Evolutionary conservation across 2,113 vertebrate species (phyloP).

Genomic region (Forbesichthys papilliferus): DNA sequence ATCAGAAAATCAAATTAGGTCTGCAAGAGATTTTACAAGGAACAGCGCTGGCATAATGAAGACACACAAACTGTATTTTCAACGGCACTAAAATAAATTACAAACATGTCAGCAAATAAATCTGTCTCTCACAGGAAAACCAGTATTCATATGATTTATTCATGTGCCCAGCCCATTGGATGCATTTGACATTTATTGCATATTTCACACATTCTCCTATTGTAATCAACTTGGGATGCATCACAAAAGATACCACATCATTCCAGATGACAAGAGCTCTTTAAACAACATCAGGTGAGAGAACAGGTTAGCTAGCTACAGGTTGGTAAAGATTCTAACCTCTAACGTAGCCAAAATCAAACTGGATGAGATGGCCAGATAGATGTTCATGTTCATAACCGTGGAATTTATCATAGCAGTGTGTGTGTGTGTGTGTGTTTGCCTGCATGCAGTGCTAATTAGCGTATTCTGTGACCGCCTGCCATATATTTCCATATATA

Average conservation of each 20-base stretch:
- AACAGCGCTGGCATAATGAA: not conserved
- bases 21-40: not conserved
- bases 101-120: not conserved
- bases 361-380: too few relatives aligned
- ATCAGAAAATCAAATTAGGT: not conserved
- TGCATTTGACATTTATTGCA: slow-evolving; percentile 20
- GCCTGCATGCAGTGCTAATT: too few relatives aligned
- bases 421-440: too few relatives aligned
- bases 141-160: slow-evolving; percentile 37
- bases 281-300: slow-evolving; percentile 27
- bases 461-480: too few relatives aligned
- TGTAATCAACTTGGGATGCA: slow-evolving; percentile 38
- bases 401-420: too few relatives aligned
- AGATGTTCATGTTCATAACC: too few relatives aligned
- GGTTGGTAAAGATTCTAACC: not conserved
- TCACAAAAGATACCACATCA: slow-evolving; percentile 19
- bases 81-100: slow-evolving; percentile 2
- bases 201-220: not conserved
- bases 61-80: not conserved
- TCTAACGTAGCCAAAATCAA: not conserved
- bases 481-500: too few relatives aligned
- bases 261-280: slow-evolving; percentile 22
- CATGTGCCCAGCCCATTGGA: not conserved
- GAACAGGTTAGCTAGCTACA: not conserved
- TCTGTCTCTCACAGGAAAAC: slow-evolving; percentile 5